phyloP scores from a whole-genome alignment of 2,888 invertebrate species.

The Synergus laeviventris region DNA sequence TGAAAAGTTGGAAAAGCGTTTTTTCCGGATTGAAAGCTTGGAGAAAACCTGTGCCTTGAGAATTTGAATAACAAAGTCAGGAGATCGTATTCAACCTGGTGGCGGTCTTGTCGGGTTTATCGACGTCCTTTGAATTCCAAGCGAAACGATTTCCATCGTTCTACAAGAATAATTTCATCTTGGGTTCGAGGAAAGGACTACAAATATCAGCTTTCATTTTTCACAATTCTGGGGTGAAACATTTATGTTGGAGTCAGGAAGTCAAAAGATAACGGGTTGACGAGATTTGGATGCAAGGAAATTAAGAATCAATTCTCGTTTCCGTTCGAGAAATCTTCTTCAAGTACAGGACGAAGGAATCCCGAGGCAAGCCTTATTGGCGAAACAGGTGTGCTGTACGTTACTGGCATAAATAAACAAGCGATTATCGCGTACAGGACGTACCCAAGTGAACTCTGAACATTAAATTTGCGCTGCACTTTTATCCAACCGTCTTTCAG shows the following conservation, averaged over 20 bases:
- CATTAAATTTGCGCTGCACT: slow-evolving; percentile 38
- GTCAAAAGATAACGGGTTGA: slow-evolving; percentile 28
- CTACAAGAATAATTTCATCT: slow-evolving; percentile 27
- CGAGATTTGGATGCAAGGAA: slow-evolving; percentile 18
- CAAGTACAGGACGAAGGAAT: slow-evolving; percentile 61
- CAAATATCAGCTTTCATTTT: neutral
- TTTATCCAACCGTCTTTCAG: slow-evolving; percentile 38
- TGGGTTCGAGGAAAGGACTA: slow-evolving; percentile 6
- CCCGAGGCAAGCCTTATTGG: slow-evolving; percentile 64
- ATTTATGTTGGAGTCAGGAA: neutral
- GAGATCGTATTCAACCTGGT: slow-evolving; percentile 40
- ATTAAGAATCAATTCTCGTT: slow-evolving; percentile 41
- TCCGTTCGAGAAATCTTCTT: slow-evolving; percentile 47
- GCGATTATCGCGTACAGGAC: slow-evolving; percentile 35
- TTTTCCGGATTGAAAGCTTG: slow-evolving; percentile 59
- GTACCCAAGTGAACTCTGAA: slow-evolving; percentile 34
- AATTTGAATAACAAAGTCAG: slow-evolving; percentile 74
- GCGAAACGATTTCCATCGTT: slow-evolving; percentile 48
- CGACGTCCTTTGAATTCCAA: slow-evolving; percentile 63
- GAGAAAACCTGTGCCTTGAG: slow-evolving; percentile 38
- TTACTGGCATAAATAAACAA: slow-evolving; percentile 49
- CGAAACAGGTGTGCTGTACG: slow-evolving; percentile 66
- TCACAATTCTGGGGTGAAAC: neutral
- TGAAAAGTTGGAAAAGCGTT: slow-evolving; percentile 53
- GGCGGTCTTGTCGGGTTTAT: slow-evolving; percentile 48